phyloP scores from a whole-genome alignment of 2,888 invertebrate genomes.

The Ceriagrion tenellum region DNA sequence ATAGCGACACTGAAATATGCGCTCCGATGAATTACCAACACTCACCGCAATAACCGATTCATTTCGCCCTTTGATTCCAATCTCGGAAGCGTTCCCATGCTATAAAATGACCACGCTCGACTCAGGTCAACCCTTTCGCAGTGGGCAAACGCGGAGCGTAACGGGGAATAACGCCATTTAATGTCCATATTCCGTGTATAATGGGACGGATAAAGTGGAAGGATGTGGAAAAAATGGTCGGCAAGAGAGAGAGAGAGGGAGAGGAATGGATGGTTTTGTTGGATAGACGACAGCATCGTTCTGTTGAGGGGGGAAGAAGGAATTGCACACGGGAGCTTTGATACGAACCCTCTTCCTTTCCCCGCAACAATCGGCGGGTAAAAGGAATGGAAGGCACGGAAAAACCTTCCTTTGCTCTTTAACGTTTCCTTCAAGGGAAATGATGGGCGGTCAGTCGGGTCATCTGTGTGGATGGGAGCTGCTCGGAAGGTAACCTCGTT shows the following conservation, averaged over 20 bases:
- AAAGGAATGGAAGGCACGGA: background rate
- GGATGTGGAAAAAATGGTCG: background rate
- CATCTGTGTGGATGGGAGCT: background rate
- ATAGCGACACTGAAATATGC: background rate
- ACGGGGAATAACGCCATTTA: constrained; percentile 1
- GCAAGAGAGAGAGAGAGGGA: background rate
- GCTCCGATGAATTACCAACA: background rate
- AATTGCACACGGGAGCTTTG: background rate
- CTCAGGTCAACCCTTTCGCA: background rate
- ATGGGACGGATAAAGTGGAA: background rate
- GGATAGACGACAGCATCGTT: background rate
- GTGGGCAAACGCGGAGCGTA: background rate
- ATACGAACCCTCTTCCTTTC: background rate
- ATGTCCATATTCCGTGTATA: background rate
- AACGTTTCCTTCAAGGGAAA: constrained; percentile 31
- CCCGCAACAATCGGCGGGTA: background rate
- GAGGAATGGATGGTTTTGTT: background rate
- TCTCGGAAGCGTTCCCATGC: background rate
- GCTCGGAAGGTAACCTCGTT: constrained; percentile 45
- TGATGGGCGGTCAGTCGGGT: constrained; percentile 45
- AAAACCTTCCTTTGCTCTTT: background rate
- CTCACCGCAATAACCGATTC: constrained; percentile 31
- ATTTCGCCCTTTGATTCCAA: background rate
- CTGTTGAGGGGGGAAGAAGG: background rate
- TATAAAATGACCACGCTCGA: background rate